Conservation (phyloP, 2,797 vertebrate species). For the Sebastes trivittatus region DNA sequence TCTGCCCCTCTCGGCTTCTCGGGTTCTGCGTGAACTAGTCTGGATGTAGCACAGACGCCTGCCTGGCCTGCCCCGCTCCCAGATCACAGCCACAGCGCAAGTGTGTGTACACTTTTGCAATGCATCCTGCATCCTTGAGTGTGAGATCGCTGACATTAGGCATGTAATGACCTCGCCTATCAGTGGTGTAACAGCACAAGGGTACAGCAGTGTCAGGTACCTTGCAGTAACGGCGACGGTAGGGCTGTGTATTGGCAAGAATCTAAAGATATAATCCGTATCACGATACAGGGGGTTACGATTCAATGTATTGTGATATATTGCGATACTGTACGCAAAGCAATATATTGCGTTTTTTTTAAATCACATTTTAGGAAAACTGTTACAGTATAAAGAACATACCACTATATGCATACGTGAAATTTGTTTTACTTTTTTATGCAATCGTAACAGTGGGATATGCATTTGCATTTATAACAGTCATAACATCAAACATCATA, state of each 20-base stretch:
- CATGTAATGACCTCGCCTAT: conserved; percentile 34
- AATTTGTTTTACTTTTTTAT: no score
- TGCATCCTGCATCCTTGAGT: not conserved
- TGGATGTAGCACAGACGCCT: conserved; percentile 29
- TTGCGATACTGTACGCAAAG: no score
- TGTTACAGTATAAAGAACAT: no score
- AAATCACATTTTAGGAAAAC: no score
- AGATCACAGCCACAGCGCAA: conserved; percentile 14
- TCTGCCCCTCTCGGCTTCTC: conserved; percentile 50
- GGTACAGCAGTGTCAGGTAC: conserved; percentile 9
- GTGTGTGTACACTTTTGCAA: not conserved
- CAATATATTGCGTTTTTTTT: fast-evolving
- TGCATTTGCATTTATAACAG: no score
- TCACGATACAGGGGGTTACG: no score
- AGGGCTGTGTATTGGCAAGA: no score
- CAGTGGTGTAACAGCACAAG: conserved; percentile 13
- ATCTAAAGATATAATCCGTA: no score
- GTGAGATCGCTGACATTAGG: conserved; percentile 34
- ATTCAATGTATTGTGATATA: no score
- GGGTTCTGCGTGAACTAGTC: conserved; percentile 29
- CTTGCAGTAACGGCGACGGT: not conserved
- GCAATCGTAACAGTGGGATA: no score
- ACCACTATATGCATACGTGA: no score
- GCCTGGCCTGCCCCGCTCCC: not conserved
- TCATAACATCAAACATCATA: no score